Conservation (phyloP, 2,113 vertebrate genomes). For the Ophthalmolycus amberensis region DNA sequence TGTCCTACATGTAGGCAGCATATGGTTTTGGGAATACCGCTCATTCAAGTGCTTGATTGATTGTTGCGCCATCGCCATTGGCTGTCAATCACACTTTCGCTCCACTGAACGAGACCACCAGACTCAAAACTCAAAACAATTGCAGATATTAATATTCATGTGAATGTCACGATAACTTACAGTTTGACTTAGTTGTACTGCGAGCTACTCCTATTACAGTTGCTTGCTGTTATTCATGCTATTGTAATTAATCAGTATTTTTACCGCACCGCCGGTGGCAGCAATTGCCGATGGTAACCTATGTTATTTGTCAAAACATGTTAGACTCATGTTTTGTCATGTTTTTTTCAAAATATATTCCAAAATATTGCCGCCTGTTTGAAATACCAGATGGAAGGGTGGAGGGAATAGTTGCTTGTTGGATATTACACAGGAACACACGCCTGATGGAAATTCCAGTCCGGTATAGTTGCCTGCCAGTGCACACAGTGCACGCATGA, state of each 20-base stretch:
- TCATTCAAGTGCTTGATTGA: conserved; percentile 68
- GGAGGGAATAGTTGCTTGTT: neutral
- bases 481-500: neutral
- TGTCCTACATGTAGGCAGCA: conserved; percentile 69
- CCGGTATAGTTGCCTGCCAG: neutral
- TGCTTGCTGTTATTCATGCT: conserved; percentile 10
- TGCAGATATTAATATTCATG: conserved; percentile 68
- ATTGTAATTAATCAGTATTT: conserved; percentile 15
- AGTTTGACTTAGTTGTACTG: conserved; percentile 22
- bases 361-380: neutral
- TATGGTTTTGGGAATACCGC: conserved; percentile 69
- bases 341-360: neutral
- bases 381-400: neutral
- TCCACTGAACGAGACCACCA: conserved; percentile 44
- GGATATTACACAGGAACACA: conserved; percentile 9
- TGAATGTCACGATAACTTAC: conserved; percentile 42
- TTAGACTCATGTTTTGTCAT: neutral
- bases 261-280: neutral
- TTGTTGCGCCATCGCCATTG: conserved; percentile 47
- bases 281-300: conserved; percentile 1
- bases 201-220: conserved; percentile 12
- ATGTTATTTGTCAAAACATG: neutral
- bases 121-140: conserved; percentile 26
- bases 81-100: conserved; percentile 69
- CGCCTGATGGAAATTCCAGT: neutral